Percentiles rank a stretch among this genome's conserved stretches.
These are phyloP conservation scores for Distichodus sexfasciatus DNA, from an alignment of 2,797 vertebrate species.

Conservation along the genomic window DNA sequence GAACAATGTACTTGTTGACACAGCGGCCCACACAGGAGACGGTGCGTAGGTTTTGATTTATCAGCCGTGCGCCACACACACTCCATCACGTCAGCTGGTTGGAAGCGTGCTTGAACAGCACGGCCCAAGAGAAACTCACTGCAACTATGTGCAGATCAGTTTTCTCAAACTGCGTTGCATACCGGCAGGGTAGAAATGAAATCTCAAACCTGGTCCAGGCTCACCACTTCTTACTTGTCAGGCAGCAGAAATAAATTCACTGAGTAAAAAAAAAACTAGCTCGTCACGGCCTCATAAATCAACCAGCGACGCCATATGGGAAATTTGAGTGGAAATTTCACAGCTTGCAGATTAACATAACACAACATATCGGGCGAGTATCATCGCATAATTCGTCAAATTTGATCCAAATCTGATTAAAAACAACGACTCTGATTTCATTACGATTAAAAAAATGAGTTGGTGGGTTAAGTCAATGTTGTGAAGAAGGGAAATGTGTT, in stretches of 20 bases:
- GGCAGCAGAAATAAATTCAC: conserved; percentile 11
- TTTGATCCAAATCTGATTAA: too few species aligned
- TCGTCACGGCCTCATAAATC: conserved; percentile 16
- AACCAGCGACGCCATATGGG: not conserved
- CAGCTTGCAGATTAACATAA: not conserved
- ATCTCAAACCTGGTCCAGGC: not conserved
- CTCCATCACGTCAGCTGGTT: conserved; percentile 21
- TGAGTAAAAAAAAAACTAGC: not conserved
- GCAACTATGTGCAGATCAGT: conserved; percentile 12
- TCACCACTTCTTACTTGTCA: not conserved
- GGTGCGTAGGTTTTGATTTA: conserved; percentile 25
- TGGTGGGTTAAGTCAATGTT: too few species aligned
- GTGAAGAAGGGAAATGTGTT: too few species aligned
- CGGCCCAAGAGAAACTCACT: not conserved
- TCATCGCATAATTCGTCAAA: too few species aligned
- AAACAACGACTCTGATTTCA: too few species aligned
- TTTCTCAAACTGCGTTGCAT: conserved; percentile 7
- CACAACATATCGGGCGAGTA: too few species aligned
- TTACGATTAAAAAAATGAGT: too few species aligned
- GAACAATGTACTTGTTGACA: not conserved
- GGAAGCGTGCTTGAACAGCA: conserved; percentile 25
- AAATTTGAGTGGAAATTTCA: too few species aligned
- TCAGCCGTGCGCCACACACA: conserved; percentile 24
- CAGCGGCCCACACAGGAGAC: not conserved
- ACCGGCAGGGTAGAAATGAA: not conserved